phyloP scores from a whole-genome alignment of 2,113 vertebrate species.

The rabbit (Oryctolagus cuniculus) region DNA sequence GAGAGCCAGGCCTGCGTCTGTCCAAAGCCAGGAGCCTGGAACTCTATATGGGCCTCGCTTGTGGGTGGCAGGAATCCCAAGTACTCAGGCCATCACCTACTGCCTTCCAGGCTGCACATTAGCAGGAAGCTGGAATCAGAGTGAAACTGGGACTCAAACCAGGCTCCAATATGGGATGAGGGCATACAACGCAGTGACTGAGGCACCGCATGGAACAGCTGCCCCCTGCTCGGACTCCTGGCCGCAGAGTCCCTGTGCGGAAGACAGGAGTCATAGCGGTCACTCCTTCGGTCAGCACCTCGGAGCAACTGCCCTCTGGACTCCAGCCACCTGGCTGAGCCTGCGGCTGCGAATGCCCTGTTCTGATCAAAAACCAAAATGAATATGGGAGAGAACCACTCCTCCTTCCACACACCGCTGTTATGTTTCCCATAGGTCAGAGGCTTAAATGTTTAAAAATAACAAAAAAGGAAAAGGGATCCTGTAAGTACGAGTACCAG shows the following conservation, averaged over 20 bases:
- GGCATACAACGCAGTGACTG: too few relatives aligned
- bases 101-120: too few relatives aligned
- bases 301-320: not conserved
- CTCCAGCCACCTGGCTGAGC: not conserved
- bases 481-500: not conserved
- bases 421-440: conserved; percentile 13
- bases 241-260: not conserved
- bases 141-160: too few relatives aligned
- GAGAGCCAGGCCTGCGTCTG: too few relatives aligned
- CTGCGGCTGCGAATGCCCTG: not conserved
- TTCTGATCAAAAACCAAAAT: not conserved
- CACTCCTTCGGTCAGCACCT: not conserved
- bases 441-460: not conserved
- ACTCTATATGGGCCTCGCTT: too few relatives aligned
- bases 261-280: not conserved
- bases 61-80: too few relatives aligned
- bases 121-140: too few relatives aligned
- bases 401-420: not conserved
- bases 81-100: too few relatives aligned
- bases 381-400: not conserved
- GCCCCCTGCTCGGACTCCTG: not conserved
- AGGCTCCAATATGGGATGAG: too few relatives aligned
- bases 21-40: too few relatives aligned
- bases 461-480: not conserved
- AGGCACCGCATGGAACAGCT: too few relatives aligned